phyloP scores from a whole-genome alignment of 1,140 invertebrate species.

The Tenebrio molitor region DNA sequence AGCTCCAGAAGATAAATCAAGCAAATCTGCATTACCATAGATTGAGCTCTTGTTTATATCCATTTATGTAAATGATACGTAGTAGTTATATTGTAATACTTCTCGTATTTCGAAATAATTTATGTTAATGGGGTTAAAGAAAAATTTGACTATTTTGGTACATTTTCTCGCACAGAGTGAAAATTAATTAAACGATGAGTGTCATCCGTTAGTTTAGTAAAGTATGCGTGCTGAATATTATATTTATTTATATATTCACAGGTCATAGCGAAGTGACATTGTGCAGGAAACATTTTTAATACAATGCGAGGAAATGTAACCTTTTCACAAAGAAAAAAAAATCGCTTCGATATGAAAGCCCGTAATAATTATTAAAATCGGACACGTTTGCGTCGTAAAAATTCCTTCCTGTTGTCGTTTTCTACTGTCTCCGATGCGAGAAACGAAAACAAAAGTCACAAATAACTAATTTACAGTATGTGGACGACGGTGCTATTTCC shows the following conservation, averaged over 20 bases:
- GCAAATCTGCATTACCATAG: neutral
- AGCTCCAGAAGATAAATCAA: conserved; percentile 2
- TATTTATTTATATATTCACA: conserved; percentile 44
- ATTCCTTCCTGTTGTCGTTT: conserved; percentile 15
- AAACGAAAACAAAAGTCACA: conserved; percentile 36
- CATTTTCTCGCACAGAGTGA: neutral
- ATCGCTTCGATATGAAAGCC: neutral
- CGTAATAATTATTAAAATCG: conserved; percentile 9
- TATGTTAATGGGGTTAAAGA: neutral
- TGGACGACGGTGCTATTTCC: conserved; percentile 41
- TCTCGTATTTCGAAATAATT: conserved; percentile 11
- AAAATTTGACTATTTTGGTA: conserved; percentile 4
- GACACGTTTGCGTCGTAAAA: neutral
- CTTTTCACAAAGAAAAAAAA: conserved; percentile 1
- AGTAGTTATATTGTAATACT: no score
- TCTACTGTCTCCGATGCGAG: conserved; percentile 3
- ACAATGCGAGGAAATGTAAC: conserved; percentile 40
- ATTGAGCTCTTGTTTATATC: conserved; percentile 26
- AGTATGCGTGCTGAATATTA: conserved; percentile 35
- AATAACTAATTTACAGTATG: conserved; percentile 40
- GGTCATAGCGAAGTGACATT: conserved; percentile 33
- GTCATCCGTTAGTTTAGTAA: conserved; percentile 3
- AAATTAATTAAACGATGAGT: conserved; percentile 22
- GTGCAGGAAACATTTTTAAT: conserved; percentile 45
- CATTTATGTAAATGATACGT: conserved; percentile 30